These are phyloP conservation scores for Agelas oroides DNA, from an alignment of 37 sponge, comb jelly and placozoan species.

Conservation along the genomic window DNA sequence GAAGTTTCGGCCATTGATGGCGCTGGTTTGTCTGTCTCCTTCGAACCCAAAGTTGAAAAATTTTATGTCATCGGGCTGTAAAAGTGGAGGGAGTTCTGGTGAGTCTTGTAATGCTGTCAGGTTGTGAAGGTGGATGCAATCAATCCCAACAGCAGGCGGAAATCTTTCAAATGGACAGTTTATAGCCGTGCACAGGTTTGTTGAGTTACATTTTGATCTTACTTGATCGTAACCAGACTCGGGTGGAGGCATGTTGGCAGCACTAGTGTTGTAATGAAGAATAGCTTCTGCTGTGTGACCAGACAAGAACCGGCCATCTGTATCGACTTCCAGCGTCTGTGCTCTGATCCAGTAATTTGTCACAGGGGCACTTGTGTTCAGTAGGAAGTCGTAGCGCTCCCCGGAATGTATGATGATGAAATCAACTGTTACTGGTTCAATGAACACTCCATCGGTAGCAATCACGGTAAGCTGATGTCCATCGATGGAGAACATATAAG, in stretches of 20 bases:
- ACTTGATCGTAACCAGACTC: no score
- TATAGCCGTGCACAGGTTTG: conserved; percentile 47
- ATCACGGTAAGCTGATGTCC: conserved; percentile 71
- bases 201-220: conserved; percentile 7
- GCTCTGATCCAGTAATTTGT: conserved; percentile 71
- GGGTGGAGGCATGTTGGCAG: not conserved
- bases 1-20: conserved; percentile 81
- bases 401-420: conserved; percentile 85
- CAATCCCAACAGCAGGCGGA: conserved; percentile 16
- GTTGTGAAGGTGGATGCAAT: conserved; percentile 53
- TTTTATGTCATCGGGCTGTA: not conserved
- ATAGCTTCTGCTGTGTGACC: conserved; percentile 55
- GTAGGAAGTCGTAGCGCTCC: conserved; percentile 83
- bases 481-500: conserved; percentile 71
- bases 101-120: conserved; percentile 6
- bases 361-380: conserved; percentile 34
- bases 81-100: conserved; percentile 8
- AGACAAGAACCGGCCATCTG: not conserved
- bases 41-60: conserved; percentile 89
- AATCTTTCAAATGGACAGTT: conserved; percentile 79
- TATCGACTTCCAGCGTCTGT: conserved; percentile 66
- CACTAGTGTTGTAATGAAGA: conserved; percentile 34
- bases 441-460: conserved; percentile 69
- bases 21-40: conserved; percentile 52
- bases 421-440: conserved; percentile 58